Conservation (phyloP, 2,888 invertebrate genomes). For the Ferrisia virgata region DNA sequence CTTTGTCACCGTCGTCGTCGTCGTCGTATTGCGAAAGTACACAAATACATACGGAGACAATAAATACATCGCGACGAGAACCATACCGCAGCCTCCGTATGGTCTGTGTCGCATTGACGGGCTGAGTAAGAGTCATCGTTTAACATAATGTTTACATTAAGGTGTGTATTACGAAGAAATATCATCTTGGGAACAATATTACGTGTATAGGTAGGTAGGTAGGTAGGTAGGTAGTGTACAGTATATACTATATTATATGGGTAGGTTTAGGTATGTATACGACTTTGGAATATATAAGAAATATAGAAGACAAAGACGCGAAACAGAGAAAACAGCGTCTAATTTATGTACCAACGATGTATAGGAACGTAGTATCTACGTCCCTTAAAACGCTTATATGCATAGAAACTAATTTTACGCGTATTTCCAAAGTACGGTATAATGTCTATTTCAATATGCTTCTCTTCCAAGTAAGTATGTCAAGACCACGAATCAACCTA, state of each 20-base stretch:
- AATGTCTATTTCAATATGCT: no score
- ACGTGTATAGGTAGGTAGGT: not conserved
- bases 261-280: not conserved
- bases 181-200: not conserved
- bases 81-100: not conserved
- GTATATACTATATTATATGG: not conserved
- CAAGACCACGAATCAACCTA: slow-evolving; percentile 21
- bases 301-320: not conserved
- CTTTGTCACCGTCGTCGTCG: slow-evolving; percentile 4
- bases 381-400: no score
- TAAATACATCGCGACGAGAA: not conserved
- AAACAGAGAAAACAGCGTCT: not conserved
- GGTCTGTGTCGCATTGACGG: not conserved
- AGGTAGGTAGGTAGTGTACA: not conserved
- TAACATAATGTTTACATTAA: slow-evolving; percentile 9
- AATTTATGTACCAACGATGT: not conserved
- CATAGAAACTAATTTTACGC: slow-evolving; percentile 23
- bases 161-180: slow-evolving; percentile 2
- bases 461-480: slow-evolving; percentile 17
- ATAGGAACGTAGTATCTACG: not conserved
- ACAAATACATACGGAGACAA: not conserved
- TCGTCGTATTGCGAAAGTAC: not conserved
- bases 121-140: not conserved
- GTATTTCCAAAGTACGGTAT: slow-evolving; percentile 5
- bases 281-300: no score